Percentiles rank a stretch among this genome's conserved stretches.
phyloP scores from a whole-genome alignment of 2,113 vertebrate species.

The Pantherophis guttatus region DNA sequence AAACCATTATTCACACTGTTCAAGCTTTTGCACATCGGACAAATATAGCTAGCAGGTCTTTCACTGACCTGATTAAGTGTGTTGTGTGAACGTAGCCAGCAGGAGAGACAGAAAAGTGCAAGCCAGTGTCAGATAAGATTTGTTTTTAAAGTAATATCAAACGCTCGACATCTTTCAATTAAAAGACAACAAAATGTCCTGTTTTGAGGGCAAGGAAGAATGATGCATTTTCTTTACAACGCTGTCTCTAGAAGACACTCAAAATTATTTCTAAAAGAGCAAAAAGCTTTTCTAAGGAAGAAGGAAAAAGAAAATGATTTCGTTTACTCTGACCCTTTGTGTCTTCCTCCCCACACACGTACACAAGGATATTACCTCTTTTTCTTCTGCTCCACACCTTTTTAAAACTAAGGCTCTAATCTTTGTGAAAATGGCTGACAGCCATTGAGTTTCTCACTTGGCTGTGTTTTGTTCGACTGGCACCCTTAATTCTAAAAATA shows the following conservation, averaged over 20 bases:
- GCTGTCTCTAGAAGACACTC: neutral
- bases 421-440: neutral
- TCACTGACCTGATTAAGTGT: neutral
- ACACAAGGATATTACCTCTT: neutral
- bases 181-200: neutral
- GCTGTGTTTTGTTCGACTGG: neutral
- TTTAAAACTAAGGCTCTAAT: neutral
- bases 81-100: neutral
- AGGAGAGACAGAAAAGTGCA: neutral
- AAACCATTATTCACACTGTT: neutral
- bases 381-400: neutral
- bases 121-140: neutral
- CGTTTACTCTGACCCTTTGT: neutral
- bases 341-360: too few relatives aligned
- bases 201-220: neutral
- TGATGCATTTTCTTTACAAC: neutral
- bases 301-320: neutral
- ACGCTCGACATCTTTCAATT: neutral
- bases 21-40: neutral
- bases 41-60: neutral
- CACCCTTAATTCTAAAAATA: neutral
- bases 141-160: neutral
- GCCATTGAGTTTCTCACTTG: neutral
- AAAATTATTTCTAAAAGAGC: neutral
- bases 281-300: neutral